phyloP scores from a whole-genome alignment of 2,113 vertebrate genomes.

The Scomber japonicus region DNA sequence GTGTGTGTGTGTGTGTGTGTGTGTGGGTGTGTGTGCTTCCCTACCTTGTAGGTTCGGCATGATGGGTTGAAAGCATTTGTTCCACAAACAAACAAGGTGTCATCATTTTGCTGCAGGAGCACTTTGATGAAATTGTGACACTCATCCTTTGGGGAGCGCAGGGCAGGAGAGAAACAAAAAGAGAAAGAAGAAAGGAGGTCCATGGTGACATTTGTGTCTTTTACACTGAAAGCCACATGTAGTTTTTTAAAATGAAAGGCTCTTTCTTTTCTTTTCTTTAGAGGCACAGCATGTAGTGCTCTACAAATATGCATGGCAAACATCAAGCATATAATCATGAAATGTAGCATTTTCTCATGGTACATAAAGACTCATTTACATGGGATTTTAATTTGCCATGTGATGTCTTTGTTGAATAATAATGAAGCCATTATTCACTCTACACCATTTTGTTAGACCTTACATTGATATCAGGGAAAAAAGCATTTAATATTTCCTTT shows the following conservation, averaged over 20 bases:
- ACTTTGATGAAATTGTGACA: conserved; percentile 99
- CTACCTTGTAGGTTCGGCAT: conserved; percentile 96
- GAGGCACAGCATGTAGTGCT: conserved; percentile 15
- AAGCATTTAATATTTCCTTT: neutral
- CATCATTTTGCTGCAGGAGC: conserved; percentile 94
- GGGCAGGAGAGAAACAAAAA: conserved; percentile 5
- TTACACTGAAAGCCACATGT: conserved; percentile 23
- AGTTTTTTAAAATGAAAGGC: conserved; percentile 14
- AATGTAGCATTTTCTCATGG: conserved; percentile 19
- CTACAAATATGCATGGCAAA: conserved; percentile 10
- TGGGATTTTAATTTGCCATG: conserved; percentile 5
- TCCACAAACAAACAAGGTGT: conserved; percentile 96
- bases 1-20: too few relatives aligned
- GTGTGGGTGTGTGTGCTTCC: neutral
- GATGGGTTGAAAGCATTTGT: conserved; percentile 98
- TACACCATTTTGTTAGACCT: neutral
- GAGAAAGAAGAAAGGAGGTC: conserved; percentile 44
- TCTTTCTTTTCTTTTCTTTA: conserved; percentile 33
- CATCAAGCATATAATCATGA: conserved; percentile 8
- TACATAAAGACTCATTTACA: conserved; percentile 14
- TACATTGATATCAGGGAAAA: conserved; percentile 3
- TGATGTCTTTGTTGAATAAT: conserved; percentile 7
- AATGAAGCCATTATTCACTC: conserved; percentile 29
- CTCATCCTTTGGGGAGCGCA: conserved; percentile 89
- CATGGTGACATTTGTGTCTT: conserved; percentile 43